Conservation (phyloP, 2,797 vertebrate genomes). For the Rhadinocentrus ornatus region DNA sequence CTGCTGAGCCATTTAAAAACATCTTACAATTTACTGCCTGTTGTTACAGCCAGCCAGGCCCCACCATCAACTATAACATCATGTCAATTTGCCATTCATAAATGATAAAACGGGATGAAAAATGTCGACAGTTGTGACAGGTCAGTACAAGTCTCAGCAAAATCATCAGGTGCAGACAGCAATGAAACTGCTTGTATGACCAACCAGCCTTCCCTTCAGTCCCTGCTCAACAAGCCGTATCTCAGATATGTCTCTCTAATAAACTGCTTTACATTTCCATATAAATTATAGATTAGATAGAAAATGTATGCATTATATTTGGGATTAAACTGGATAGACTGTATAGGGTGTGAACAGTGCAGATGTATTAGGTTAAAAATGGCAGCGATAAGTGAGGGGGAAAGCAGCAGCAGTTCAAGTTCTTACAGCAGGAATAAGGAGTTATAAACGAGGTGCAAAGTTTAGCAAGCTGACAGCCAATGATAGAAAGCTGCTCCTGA, state of each 20-base stretch:
- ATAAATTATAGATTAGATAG: background rate
- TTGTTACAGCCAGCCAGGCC: background rate
- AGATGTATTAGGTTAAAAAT: background rate
- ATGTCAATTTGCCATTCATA: background rate
- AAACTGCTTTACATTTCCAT: background rate
- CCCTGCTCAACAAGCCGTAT: background rate
- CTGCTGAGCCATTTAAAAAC: slow-evolving; percentile 17
- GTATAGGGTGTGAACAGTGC: too few relatives aligned
- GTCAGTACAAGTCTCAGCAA: background rate
- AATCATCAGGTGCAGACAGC: background rate
- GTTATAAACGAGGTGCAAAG: background rate
- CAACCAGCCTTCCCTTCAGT: background rate
- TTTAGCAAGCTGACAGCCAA: background rate
- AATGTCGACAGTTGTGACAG: background rate
- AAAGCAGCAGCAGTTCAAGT: background rate
- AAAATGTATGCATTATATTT: background rate
- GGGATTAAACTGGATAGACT: background rate
- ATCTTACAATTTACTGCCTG: background rate
- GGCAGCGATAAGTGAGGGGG: background rate
- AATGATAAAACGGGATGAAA: background rate
- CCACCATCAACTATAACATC: background rate
- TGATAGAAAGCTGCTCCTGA: background rate
- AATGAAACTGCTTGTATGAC: background rate
- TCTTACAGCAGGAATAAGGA: background rate
- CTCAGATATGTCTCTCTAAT: background rate